phyloP scores from a whole-genome alignment of 53 echinoderm and acorn worm species.

The Mesocentrotus franciscanus region DNA sequence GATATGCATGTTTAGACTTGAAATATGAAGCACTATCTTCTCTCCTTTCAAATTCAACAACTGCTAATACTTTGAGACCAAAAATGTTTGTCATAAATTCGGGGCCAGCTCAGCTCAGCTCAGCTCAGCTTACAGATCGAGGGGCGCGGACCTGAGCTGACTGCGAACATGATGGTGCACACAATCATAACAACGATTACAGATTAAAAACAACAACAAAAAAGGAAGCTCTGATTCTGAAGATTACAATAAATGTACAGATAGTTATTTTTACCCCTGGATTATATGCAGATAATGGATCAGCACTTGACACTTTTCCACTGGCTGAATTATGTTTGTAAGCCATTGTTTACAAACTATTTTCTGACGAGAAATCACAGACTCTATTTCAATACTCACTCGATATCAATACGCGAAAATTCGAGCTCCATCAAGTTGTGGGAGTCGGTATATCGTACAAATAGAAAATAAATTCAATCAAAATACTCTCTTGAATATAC shows the following conservation, averaged over 20 bases:
- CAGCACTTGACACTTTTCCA: constrained; percentile 70
- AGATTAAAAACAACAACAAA: not conserved
- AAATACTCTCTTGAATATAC: not conserved
- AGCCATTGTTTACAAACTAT: constrained; percentile 68
- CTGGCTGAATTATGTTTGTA: constrained; percentile 74
- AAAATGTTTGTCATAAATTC: too few species aligned
- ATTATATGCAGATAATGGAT: constrained; percentile 76
- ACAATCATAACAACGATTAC: not conserved
- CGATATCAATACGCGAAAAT: not conserved
- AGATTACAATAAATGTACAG: not conserved
- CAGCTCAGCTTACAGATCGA: too few species aligned
- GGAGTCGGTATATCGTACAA: not conserved
- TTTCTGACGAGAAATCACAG: not conserved
- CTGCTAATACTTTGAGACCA: too few species aligned
- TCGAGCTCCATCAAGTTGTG: not conserved
- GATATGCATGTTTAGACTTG: too few species aligned
- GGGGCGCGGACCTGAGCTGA: too few species aligned
- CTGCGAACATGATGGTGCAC: too few species aligned
- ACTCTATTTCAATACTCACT: not conserved
- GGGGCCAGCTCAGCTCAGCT: too few species aligned
- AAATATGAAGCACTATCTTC: too few species aligned
- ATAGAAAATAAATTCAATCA: not conserved
- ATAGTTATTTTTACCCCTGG: constrained; percentile 60
- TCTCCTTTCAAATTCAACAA: too few species aligned
- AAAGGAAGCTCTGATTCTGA: not conserved